A percentile compares a stretch with the other conserved stretches of the same genome.
Evolutionary conservation across 1,140 invertebrate species (phyloP).

Genomic region (Luehdorfia chinensis): DNA sequence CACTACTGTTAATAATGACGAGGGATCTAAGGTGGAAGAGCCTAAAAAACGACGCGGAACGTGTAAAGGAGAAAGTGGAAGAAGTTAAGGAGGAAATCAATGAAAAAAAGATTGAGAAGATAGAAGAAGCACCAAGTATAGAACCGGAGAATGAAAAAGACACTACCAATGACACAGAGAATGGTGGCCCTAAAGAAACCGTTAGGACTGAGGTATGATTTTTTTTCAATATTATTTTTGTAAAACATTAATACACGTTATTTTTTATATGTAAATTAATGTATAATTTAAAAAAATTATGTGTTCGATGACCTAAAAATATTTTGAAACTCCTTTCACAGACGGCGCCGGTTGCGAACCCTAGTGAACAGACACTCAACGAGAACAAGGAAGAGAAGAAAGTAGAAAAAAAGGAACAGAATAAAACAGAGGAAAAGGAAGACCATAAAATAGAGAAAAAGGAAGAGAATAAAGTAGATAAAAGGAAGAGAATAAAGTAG

Average conservation of each 20-base stretch:
- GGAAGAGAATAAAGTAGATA: too few relatives aligned
- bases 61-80: not conserved
- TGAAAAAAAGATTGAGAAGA: constrained; percentile 10
- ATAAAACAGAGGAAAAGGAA: constrained; percentile 16
- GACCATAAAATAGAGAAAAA: not conserved
- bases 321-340: constrained; percentile 12
- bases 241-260: not conserved
- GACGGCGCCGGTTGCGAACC: constrained; percentile 4
- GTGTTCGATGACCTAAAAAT: constrained; percentile 13
- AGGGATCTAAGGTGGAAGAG: constrained; percentile 18
- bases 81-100: constrained; percentile 13
- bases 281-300: not conserved
- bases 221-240: not conserved
- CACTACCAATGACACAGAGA: not conserved
- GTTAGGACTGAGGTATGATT: constrained; percentile 5
- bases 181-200: constrained; percentile 1
- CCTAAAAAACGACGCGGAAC: constrained; percentile 24
- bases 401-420: constrained; percentile 18
- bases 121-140: constrained; percentile 57
- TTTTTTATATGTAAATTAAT: not conserved
- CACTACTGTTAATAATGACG: not conserved
- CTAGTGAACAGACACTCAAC: constrained; percentile 32
- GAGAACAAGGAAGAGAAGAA: constrained; percentile 5
- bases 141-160: constrained; percentile 23
- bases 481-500: constrained; percentile 2